A percentile compares a stretch with the other conserved stretches of the same genome.
These are phyloP conservation scores for Ellobius talpinus DNA, from an alignment of 2,113 vertebrate genomes.

Conservation along the genomic window DNA sequence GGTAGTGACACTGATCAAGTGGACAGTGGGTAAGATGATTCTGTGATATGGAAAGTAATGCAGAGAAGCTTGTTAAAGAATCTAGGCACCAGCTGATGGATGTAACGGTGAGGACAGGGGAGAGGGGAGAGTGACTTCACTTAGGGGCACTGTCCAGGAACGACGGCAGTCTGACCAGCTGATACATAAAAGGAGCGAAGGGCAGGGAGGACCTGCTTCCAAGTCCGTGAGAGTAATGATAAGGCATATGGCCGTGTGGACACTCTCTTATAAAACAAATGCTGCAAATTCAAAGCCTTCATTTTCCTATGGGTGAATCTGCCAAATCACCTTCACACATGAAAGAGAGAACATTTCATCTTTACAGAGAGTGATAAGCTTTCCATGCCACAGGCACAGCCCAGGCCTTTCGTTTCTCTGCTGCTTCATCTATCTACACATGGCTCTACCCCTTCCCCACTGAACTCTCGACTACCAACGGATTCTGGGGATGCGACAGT, in stretches of 20 bases:
- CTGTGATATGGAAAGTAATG: background rate
- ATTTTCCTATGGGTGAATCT: slow-evolving; percentile 25
- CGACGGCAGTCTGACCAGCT: background rate
- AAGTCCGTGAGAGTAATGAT: background rate
- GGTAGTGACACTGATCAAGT: background rate
- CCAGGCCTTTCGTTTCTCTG: background rate
- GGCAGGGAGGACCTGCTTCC: background rate
- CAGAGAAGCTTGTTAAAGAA: background rate
- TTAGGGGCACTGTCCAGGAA: background rate
- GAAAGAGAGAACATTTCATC: slow-evolving; percentile 19
- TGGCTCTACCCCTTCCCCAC: background rate
- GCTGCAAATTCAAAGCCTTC: background rate
- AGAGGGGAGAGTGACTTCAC: background rate
- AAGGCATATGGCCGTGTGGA: background rate
- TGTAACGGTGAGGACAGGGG: background rate
- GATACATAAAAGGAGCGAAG: background rate
- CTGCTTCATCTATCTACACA: background rate
- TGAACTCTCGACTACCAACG: background rate
- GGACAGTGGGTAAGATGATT: background rate
- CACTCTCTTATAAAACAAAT: background rate
- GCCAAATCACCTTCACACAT: slow-evolving; percentile 56
- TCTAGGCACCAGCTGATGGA: background rate
- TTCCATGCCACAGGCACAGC: background rate
- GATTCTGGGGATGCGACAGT: background rate
- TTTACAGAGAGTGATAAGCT: slow-evolving; percentile 45